Evolutionary conservation across 1,140 invertebrate species (phyloP), one percentile per base, ranked within the genome.

Genomic region (Spodoptera litura): DNA sequence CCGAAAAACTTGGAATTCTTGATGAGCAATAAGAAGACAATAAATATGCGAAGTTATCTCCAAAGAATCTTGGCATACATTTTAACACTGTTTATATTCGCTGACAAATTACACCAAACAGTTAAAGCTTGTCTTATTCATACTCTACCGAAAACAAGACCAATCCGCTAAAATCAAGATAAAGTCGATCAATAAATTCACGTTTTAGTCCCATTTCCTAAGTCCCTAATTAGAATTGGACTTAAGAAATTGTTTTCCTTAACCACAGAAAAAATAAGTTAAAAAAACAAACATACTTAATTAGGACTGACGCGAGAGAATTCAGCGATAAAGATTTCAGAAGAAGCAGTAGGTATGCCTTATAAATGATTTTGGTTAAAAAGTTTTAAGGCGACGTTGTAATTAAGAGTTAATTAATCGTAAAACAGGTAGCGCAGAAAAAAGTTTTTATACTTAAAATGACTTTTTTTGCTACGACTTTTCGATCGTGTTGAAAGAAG

Each of bases 281-380:
- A n/a, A 44, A 44, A 38, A 72, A 72, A 53, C n/a, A 72, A 72
- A 72, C 44, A 72, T 72, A 12, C 15, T 49, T 72, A 72, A 74
- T 74, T 74, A 62, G 20, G 27, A 74, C 49, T 61, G 72, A 44
- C 44, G 72, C 61, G 72, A 59, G 56, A 74, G 44, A 61, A 74
- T 74, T 74, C 59, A 13, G 51, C 49, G 13, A 74, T 74, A 61
- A 59, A 74, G 68, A 72, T 44, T 74, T 59, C 15, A 15, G 15
- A 58, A 35, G 35, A 49, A 15, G 8, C 38, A 44, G 38, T 44
- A 44, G 62, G 38, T 66, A 20, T 66, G 55, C 15, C 31, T 13
- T 20, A 53, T 35, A 15, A 38, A 56, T 4, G n/a, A 13, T 72
- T 56, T 72, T 20, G 66, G 49, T 70, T 70, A 3, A 53, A 70